Evolutionary conservation across 2,797 vertebrate species (phyloP), one percentile per base, ranked within the genome.

Genomic region (Artibeus lituratus): DNA sequence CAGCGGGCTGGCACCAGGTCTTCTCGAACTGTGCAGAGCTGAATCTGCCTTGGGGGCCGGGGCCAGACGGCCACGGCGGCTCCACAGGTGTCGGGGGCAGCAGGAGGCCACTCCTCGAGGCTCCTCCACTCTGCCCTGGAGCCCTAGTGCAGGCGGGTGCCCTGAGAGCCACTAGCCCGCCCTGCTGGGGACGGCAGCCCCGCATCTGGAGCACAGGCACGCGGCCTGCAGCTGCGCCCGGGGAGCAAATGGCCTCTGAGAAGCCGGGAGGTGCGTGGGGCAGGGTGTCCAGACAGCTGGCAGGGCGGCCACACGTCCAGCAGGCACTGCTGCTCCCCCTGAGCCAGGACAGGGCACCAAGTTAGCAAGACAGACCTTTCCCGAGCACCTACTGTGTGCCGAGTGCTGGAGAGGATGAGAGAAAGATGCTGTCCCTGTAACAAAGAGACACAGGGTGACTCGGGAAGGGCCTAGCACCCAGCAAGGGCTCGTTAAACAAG

Each of bases 141-240:
- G 22, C 55, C 59, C 29, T 2, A 62, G 29, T 32, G 29, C 2
- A 32, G 59, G 59, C 59, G 32, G 59, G 59, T 29, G 26, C 29
- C 57, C 59, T 32, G 59, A 62, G 59, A 32, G 59, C 59, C 11
- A 4, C 59, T 3, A 62, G 59, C 59, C 57, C 21, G 4, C 3
- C 0, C 14, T 6, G 11, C 11, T 0, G 0, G 0, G 11, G 55
- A 18, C 24, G 32, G 16, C 2, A 29, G 10, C 1, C 2, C 16
- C 18, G 26, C 26, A 3, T 37, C 24, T 42, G 29, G 76, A 83
- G 51, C 35, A 24, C 15, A 8, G 22, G 57, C 16, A 15, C 2
- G 0, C 26, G 44, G 14, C 2, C n/a, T 0, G 0, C 0, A 35
- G 35, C 39, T 0, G 1, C 0, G 4, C 59, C 69, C 35, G 5